Evolutionary conservation across 2,888 invertebrate genomes (phyloP).

Genomic region (Aspidiotus rigidus): DNA sequence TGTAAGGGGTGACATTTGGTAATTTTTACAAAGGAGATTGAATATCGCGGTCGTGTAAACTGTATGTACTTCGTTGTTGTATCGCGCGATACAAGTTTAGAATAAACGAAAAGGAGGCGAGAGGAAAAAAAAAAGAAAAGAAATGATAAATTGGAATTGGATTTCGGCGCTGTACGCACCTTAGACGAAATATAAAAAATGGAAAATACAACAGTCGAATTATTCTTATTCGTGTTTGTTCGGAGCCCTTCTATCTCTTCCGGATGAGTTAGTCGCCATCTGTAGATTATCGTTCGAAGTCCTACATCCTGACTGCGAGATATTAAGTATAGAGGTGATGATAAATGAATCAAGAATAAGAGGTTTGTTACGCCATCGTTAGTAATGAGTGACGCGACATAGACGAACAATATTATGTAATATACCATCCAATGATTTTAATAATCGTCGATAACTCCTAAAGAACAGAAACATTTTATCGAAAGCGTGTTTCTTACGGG

Average conservation of each 20-base stretch:
- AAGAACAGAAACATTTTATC: too few species aligned
- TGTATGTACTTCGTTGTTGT: neutral
- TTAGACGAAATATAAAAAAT: conserved; percentile 2
- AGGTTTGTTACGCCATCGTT: too few species aligned
- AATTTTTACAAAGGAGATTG: neutral
- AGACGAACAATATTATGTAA: too few species aligned
- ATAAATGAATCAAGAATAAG: conserved; percentile 12
- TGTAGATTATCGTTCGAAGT: neutral
- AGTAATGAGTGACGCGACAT: too few species aligned
- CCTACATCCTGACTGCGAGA: too few species aligned
- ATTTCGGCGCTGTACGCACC: neutral
- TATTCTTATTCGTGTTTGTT: neutral
- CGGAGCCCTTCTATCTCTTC: neutral
- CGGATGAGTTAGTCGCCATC: conserved; percentile 3
- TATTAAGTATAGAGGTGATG: neutral
- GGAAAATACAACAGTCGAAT: neutral
- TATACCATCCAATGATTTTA: too few species aligned
- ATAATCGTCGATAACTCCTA: too few species aligned
- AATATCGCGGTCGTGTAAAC: neutral
- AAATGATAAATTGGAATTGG: neutral
- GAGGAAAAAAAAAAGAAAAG: neutral
- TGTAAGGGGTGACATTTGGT: neutral
- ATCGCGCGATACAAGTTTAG: neutral
- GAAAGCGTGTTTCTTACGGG: too few species aligned
- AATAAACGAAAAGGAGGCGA: neutral